Percentiles rank a stretch among this genome's conserved stretches.
These are phyloP conservation scores for Matsumurasca onukii DNA, from an alignment of 1,140 invertebrate species.

Conservation along the genomic window DNA sequence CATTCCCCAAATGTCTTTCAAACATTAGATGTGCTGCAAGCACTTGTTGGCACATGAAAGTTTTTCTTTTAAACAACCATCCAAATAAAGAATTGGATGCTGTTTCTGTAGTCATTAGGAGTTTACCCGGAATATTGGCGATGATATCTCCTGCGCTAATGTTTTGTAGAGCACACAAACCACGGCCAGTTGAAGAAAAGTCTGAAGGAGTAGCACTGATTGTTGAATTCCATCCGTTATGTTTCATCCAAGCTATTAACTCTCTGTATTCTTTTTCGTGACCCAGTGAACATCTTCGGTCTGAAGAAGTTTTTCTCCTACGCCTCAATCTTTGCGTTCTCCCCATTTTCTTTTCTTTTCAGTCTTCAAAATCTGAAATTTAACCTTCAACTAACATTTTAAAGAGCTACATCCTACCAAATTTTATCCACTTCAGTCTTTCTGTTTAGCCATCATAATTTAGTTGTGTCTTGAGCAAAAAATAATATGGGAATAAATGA, in stretches of 20 bases:
- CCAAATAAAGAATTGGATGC: conserved; percentile 39
- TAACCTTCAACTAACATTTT: not conserved
- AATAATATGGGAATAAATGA: no score
- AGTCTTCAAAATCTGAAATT: conserved; percentile 27
- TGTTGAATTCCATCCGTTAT: conserved; percentile 40
- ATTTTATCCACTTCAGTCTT: no score
- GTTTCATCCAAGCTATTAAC: conserved; percentile 41
- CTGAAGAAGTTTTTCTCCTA: not conserved
- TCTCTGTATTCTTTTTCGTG: conserved; percentile 29
- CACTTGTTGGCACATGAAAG: conserved; percentile 42
- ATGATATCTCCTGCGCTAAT: conserved; percentile 47
- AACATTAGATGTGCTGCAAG: conserved; percentile 51
- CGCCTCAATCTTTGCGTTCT: conserved; percentile 23
- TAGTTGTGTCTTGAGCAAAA: no score
- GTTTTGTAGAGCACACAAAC: conserved; percentile 48
- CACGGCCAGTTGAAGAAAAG: conserved; percentile 50
- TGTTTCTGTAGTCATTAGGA: conserved; percentile 49
- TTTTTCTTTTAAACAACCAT: conserved; percentile 33
- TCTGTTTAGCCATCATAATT: no score
- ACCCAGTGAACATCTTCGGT: not conserved
- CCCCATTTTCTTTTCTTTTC: conserved; percentile 25
- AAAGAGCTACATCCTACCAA: no score
- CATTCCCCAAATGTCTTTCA: conserved; percentile 39
- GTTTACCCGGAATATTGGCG: conserved; percentile 48
- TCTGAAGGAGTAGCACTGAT: conserved; percentile 34